Evolutionary conservation across 2,113 vertebrate genomes (phyloP).

Genomic region (human): GRCh38 chr2:186868501-186869000

Average conservation of each 20-base stretch:
- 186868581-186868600: constrained; percentile 75
- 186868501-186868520: constrained; percentile 57
- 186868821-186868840: not conserved
- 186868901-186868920: constrained; percentile 29
- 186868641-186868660: constrained; percentile 62
- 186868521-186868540: constrained; percentile 76
- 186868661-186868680: not conserved
- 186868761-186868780: not conserved
- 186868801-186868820: not conserved
- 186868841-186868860: not conserved
- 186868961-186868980: not conserved
- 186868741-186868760: not conserved
- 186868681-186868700: constrained; percentile 1
- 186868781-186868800: not conserved
- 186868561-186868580: constrained; percentile 71
- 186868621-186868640: constrained; percentile 69
- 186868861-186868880: not conserved
- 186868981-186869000: not conserved
- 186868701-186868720: not conserved
- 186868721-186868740: not conserved
- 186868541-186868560: constrained; percentile 78
- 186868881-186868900: constrained; percentile 3
- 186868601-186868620: constrained; percentile 74
- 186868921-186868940: constrained; percentile 11
- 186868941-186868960: constrained; percentile 8